These are phyloP conservation scores for Cladorhizidae sp. DNA, from an alignment of 37 sponge, comb jelly and placozoan species.

Conservation along the genomic window DNA sequence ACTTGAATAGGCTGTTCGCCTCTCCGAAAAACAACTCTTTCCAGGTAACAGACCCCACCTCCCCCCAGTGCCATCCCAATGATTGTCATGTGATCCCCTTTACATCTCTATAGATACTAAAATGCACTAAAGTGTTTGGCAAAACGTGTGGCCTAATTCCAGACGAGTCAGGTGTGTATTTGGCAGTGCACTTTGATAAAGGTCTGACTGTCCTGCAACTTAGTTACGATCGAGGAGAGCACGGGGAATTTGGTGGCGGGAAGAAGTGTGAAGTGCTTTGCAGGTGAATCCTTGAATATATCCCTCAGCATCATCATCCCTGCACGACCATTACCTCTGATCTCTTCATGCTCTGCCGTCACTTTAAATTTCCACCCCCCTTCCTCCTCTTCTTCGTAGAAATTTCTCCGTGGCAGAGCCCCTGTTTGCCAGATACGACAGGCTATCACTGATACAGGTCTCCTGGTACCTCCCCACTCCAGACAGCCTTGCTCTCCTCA, in stretches of 20 bases:
- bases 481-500: slow-evolving; percentile 25
- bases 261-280: slow-evolving; percentile 11
- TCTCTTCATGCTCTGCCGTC: background rate
- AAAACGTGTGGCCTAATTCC: slow-evolving; percentile 23
- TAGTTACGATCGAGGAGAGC: slow-evolving; percentile 15
- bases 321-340: too few species aligned
- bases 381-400: background rate
- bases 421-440: slow-evolving; percentile 33
- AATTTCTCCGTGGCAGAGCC: slow-evolving; percentile 7
- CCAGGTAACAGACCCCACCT: slow-evolving; percentile 12
- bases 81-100: background rate
- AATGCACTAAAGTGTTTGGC: slow-evolving; percentile 6
- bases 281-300: background rate
- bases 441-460: slow-evolving; percentile 23
- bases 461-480: slow-evolving; percentile 28
- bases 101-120: slow-evolving; percentile 15
- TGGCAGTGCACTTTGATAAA: slow-evolving; percentile 28
- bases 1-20: slow-evolving; percentile 51
- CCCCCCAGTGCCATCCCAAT: background rate
- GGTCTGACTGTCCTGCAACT: slow-evolving; percentile 39
- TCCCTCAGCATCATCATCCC: background rate
- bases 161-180: slow-evolving; percentile 18
- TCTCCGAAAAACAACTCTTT: background rate
- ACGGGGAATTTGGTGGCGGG: slow-evolving; percentile 67
- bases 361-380: background rate